Conservation (phyloP, 2,888 invertebrate species). For the Napeogenes inachia region DNA sequence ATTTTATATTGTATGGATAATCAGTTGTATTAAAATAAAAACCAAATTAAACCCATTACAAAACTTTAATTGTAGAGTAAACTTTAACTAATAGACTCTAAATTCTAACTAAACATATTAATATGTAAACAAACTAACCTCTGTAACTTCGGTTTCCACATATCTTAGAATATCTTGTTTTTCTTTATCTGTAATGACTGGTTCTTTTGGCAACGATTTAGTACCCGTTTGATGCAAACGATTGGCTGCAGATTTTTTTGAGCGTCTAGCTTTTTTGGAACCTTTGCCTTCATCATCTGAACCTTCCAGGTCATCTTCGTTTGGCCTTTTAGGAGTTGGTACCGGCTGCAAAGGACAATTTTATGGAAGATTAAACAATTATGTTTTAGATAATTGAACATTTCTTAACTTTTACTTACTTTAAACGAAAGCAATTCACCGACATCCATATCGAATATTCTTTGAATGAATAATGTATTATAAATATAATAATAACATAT, state of each 20-base stretch:
- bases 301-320: constrained; percentile 81
- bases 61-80: too few species aligned
- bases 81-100: too few species aligned
- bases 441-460: constrained; percentile 62
- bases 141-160: constrained; percentile 88
- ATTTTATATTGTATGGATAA: too few species aligned
- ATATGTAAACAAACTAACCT: constrained; percentile 62
- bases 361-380: background rate
- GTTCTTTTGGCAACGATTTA: constrained; percentile 77
- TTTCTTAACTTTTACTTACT: constrained; percentile 41
- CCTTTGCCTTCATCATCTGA: constrained; percentile 81
- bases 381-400: background rate
- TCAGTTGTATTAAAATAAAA: too few species aligned
- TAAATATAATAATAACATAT: too few species aligned
- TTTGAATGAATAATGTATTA: too few species aligned
- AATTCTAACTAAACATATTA: background rate
- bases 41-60: too few species aligned
- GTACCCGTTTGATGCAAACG: constrained; percentile 49
- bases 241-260: constrained; percentile 73
- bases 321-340: constrained; percentile 87
- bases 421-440: constrained; percentile 72
- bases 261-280: constrained; percentile 79
- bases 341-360: constrained; percentile 79
- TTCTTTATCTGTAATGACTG: constrained; percentile 83
- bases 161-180: constrained; percentile 88